Evolutionary conservation across 1,140 invertebrate genomes (phyloP).

Genomic region (Aphelenchoides besseyi): DNA sequence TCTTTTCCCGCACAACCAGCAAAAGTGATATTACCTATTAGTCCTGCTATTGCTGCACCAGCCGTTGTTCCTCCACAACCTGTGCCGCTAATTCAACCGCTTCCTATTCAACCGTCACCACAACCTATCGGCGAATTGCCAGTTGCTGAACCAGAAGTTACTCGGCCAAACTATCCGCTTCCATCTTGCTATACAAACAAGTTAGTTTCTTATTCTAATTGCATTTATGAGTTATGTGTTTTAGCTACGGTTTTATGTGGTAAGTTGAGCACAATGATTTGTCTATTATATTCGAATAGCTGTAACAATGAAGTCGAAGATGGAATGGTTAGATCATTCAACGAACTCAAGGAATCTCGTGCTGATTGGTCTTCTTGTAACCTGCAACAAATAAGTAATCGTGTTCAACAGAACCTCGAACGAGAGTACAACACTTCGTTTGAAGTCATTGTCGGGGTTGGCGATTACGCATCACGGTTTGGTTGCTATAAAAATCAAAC

Average conservation of each 20-base stretch:
- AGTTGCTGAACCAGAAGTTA: neutral
- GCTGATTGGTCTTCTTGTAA: slow-evolving; percentile 32
- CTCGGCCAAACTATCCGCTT: neutral
- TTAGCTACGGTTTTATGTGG: slow-evolving; percentile 44
- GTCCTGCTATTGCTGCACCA: neutral
- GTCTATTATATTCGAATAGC: too few relatives aligned
- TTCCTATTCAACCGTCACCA: neutral
- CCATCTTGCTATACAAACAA: slow-evolving; percentile 3
- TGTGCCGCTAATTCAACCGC: neutral
- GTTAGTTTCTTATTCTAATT: neutral
- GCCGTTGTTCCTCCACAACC: neutral
- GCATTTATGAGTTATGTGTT: neutral
- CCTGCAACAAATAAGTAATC: slow-evolving; percentile 41
- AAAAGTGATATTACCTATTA: neutral
- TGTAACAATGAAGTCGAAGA: slow-evolving; percentile 43
- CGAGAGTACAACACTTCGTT: slow-evolving; percentile 49
- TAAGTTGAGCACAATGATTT: too few relatives aligned
- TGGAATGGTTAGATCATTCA: slow-evolving; percentile 29
- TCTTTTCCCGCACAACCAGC: neutral
- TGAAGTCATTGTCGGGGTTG: slow-evolving; percentile 40
- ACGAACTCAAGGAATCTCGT: slow-evolving; percentile 19
- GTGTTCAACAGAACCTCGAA: slow-evolving; percentile 24
- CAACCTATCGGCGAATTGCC: neutral
- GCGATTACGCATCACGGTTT: slow-evolving; percentile 43
- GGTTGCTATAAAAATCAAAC: too few relatives aligned